Evolutionary conservation across 2,113 vertebrate genomes (phyloP), one percentile per base, ranked within the genome.

Genomic region (Cepphus grylle): DNA sequence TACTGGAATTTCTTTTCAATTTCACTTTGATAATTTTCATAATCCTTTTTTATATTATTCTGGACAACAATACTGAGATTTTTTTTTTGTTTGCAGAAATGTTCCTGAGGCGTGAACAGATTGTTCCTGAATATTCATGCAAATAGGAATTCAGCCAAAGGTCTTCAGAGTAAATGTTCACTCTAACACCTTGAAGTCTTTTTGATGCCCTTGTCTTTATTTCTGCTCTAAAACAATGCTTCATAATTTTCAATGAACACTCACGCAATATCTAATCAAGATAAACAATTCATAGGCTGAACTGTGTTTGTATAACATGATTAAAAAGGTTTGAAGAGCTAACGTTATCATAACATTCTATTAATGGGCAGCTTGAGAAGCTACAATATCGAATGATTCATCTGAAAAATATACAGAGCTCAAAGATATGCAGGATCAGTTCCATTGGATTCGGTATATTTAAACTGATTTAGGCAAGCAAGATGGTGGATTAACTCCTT

Each of bases 251-350:
- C 90, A 73, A 66, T 73, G 83, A 93, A 61, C 12, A 12, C 49
- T 96, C 81, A 93, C 69, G 85, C 56, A 91, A 67, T 85, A 76
- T 74, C 50, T 91, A 93, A 89, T 94, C 78, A 94, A 91, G 67
- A 92, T 76, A 95, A 97, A 94, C 69, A 87, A 58, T 89, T 93
- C 40, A 22, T 53, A 85, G 42, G 55, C 58, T 77, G 49, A 81
- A 73, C n/a, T 82, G 38, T 94, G 73, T 95, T 95, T 95, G 53
- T 93, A 62, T 80, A 90, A 91, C 53, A 73, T 93, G 58, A 93
- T 93, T 97, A 58, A 95, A 94, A 94, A 88, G 19, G 78, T 89
- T 59, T 93, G 62, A 82, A 80, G 80, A 89, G 62, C 88, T 87
- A 87, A 76, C 58, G 43, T 65, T 83, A 81, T 93, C 47, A 83